Conservation (phyloP, 1,140 invertebrate genomes). For the Drosophila sp. region DNA sequence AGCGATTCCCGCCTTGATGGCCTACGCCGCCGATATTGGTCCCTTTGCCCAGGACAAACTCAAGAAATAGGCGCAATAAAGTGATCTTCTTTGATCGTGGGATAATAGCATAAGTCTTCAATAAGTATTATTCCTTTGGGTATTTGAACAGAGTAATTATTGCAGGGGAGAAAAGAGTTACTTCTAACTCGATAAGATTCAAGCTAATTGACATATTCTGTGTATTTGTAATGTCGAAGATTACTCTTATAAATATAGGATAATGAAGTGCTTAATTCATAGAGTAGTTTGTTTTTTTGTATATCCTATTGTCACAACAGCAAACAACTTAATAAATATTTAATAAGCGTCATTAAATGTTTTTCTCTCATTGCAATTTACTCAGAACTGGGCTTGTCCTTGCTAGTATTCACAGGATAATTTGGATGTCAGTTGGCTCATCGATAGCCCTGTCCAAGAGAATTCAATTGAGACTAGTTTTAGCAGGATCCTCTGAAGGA, state of each 20-base stretch:
- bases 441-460: too few species aligned
- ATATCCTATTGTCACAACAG: not conserved
- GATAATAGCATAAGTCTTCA: constrained; percentile 11
- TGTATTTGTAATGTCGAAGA: not conserved
- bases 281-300: not conserved
- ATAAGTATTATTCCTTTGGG: not conserved
- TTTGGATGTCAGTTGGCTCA: too few species aligned
- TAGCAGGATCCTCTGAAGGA: too few species aligned
- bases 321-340: not conserved
- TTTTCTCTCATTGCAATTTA: not conserved
- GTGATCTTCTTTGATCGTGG: constrained; percentile 3
- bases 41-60: constrained; percentile 67
- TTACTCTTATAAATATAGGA: not conserved
- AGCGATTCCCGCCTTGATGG: constrained; percentile 87
- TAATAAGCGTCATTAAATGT: not conserved
- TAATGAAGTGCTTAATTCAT: not conserved
- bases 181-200: too few species aligned
- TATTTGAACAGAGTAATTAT: not conserved
- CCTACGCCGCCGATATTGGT: constrained; percentile 86
- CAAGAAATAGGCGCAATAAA: constrained; percentile 40
- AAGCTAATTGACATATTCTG: not conserved
- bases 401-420: too few species aligned
- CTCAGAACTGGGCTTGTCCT: too few species aligned
- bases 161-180: not conserved
- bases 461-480: too few species aligned